These are phyloP conservation scores for Hirtodrosophila trivittata DNA, from an alignment of 2,888 invertebrate species.

Conservation along the genomic window DNA sequence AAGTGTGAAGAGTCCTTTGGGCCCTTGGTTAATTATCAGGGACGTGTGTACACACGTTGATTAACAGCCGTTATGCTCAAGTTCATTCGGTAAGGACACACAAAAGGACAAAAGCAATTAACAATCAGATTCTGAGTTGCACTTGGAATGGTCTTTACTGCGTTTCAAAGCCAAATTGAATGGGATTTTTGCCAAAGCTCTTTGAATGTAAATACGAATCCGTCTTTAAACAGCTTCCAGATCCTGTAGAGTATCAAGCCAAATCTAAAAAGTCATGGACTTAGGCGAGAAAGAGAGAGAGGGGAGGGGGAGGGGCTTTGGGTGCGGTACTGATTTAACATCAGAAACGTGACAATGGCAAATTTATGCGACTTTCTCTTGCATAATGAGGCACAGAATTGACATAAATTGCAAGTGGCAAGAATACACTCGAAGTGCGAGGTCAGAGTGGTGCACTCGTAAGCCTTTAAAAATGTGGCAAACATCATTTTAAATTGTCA, in stretches of 20 bases:
- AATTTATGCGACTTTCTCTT: constrained; percentile 40
- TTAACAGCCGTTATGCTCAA: too few species aligned
- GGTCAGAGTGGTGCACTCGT: background rate
- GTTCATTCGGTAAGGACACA: background rate
- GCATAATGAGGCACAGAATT: constrained; percentile 43
- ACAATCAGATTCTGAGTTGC: constrained; percentile 7
- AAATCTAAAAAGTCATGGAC: background rate
- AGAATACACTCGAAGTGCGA: background rate
- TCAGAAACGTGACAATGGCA: constrained; percentile 46
- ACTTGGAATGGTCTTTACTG: background rate
- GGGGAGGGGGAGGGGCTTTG: background rate
- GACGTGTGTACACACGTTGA: too few species aligned
- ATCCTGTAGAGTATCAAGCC: background rate
- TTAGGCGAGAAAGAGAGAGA: background rate
- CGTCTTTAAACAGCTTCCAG: background rate
- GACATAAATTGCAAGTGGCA: constrained; percentile 22
- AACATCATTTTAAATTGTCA: constrained; percentile 34
- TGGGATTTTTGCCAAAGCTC: constrained; percentile 7
- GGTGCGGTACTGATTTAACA: too few species aligned
- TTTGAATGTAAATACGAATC: background rate
- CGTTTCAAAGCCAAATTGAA: constrained; percentile 11
- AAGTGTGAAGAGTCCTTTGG: too few species aligned
- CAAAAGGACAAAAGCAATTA: constrained; percentile 12
- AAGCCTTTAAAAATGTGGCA: constrained; percentile 36
- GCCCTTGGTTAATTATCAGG: too few species aligned